Evolutionary conservation across 2,113 vertebrate genomes (phyloP).

Genomic region (Phaethornis superciliosus): DNA sequence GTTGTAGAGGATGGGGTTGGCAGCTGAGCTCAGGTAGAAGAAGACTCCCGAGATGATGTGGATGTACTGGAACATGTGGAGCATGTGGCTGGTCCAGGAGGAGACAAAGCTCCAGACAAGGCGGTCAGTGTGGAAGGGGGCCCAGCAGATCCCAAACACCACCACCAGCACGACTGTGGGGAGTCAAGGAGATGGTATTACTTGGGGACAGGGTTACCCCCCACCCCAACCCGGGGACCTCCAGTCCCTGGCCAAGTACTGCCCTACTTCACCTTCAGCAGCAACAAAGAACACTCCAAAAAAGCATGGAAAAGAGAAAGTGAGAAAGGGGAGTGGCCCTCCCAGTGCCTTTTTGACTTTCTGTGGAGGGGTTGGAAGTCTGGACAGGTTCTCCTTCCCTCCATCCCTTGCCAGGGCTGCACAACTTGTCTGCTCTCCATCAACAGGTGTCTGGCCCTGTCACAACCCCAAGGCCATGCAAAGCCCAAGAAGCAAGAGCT

Average conservation of each 20-base stretch:
- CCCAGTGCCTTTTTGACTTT: neutral
- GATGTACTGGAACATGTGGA: constrained; percentile 82
- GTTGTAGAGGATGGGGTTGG: constrained; percentile 93
- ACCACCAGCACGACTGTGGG: constrained; percentile 88
- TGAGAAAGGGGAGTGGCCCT: neutral
- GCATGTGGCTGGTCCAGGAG: constrained; percentile 79
- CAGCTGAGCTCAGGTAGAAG: constrained; percentile 91
- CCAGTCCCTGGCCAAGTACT: neutral
- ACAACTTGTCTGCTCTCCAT: fast-evolving
- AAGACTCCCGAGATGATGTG: constrained; percentile 90
- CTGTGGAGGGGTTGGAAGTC: neutral
- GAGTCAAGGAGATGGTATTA: neutral
- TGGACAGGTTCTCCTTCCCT: neutral
- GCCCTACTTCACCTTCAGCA: neutral
- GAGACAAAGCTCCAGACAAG: constrained; percentile 92
- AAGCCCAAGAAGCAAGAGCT: neutral
- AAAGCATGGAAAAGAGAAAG: neutral
- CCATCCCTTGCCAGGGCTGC: neutral
- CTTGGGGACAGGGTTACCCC: neutral
- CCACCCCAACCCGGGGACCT: too few species aligned
- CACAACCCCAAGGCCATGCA: neutral
- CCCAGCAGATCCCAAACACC: constrained; percentile 95
- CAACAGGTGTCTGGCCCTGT: neutral
- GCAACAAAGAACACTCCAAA: neutral
- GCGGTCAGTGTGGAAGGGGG: constrained; percentile 90